These are phyloP conservation scores for Myiopsitta monachus DNA, from an alignment of 2,113 vertebrate genomes.

Conservation along the genomic window DNA sequence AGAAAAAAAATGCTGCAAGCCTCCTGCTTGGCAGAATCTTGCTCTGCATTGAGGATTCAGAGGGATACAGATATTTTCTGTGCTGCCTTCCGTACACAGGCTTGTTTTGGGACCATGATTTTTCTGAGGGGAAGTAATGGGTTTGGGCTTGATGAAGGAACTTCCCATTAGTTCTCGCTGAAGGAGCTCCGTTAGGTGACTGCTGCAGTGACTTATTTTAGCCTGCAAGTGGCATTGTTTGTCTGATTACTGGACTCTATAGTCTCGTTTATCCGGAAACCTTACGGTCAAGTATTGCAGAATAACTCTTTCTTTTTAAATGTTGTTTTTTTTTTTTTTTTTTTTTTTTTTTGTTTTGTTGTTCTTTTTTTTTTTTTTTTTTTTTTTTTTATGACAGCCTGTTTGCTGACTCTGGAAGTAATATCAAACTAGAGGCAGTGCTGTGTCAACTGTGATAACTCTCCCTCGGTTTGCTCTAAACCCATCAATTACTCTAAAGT, in stretches of 20 bases:
- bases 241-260: neutral
- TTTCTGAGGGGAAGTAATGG: neutral
- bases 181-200: neutral
- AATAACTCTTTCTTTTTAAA: neutral
- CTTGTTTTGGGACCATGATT: neutral
- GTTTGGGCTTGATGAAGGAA: neutral
- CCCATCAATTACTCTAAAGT: neutral
- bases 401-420: neutral
- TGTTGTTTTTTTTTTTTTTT: neutral
- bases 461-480: neutral
- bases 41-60: accelerated
- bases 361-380: too few relatives aligned
- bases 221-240: constrained; percentile 39
- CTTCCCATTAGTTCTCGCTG: neutral
- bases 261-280: neutral
- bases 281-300: neutral
- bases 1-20: neutral
- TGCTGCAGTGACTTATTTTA: neutral
- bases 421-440: neutral
- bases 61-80: neutral
- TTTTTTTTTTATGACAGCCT: neutral
- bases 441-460: neutral
- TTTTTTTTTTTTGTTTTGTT: too few relatives aligned
- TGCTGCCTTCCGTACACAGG: neutral
- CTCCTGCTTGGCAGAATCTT: neutral